Evolutionary conservation across 2,888 invertebrate genomes (phyloP).

Genomic region (Caenorhabditis sp.): DNA sequence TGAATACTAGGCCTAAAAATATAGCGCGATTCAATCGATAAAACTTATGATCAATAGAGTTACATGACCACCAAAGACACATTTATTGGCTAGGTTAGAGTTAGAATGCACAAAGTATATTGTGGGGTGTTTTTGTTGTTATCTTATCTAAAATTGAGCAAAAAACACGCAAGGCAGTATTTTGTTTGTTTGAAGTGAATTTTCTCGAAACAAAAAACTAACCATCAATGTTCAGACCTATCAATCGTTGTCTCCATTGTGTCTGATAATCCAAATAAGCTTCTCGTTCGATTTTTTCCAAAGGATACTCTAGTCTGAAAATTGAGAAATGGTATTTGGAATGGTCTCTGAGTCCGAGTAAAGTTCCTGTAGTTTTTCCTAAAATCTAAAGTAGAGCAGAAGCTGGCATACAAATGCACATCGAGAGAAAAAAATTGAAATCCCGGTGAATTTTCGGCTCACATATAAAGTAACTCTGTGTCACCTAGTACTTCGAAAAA

Average conservation of each 20-base stretch:
- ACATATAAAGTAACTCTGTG: no score
- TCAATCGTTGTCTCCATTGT: conserved; percentile 54
- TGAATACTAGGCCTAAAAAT: conserved; percentile 15
- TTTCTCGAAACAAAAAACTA: conserved; percentile 3
- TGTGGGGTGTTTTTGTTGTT: not conserved
- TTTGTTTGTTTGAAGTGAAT: no score
- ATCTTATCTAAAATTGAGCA: not conserved
- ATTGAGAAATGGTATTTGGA: not conserved
- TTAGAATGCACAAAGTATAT: not conserved
- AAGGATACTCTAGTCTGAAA: conserved; percentile 51
- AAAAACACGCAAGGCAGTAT: no score
- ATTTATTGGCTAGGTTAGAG: conserved; percentile 2
- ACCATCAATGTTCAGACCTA: conserved; percentile 48
- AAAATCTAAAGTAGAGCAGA: no score
- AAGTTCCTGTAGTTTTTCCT: not conserved
- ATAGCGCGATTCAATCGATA: conserved; percentile 32
- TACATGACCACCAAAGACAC: conserved; percentile 35
- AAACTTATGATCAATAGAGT: conserved; percentile 20
- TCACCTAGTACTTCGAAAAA: no score
- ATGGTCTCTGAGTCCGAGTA: no score
- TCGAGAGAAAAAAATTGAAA: no score
- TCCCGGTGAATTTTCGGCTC: no score
- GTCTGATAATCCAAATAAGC: conserved; percentile 56
- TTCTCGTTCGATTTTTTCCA: conserved; percentile 60
- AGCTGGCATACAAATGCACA: no score